Evolutionary conservation across 1,140 invertebrate species (phyloP).

Genomic region (Lutraria rhynchaena): DNA sequence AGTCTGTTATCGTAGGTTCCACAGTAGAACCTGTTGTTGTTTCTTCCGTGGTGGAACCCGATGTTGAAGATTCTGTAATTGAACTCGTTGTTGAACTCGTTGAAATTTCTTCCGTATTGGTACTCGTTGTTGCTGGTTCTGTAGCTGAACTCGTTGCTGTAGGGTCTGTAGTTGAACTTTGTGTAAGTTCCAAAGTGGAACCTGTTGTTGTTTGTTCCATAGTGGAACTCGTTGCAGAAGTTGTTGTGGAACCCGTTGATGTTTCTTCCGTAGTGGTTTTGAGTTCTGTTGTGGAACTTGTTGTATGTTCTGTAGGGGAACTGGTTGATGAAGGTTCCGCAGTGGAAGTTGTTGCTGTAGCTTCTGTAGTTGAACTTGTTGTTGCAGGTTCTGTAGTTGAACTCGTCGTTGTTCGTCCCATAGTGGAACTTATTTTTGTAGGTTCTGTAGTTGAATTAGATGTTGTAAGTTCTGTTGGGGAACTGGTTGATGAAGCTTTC

Average conservation of each 20-base stretch:
- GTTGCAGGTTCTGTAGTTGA: too few relatives aligned
- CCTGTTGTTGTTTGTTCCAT: too few relatives aligned
- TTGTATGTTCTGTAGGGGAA: too few relatives aligned
- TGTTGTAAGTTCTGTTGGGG: conserved; percentile 8
- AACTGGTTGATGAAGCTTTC: neutral
- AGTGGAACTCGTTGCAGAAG: neutral
- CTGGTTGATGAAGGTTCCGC: too few relatives aligned
- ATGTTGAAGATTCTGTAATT: neutral
- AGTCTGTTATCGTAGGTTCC: neutral
- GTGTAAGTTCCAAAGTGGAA: too few relatives aligned
- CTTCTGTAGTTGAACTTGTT: neutral
- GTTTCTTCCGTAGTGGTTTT: too few relatives aligned
- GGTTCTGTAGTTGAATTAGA: neutral
- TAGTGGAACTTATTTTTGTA: too few relatives aligned
- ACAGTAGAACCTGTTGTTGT: neutral
- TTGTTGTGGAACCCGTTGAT: too few relatives aligned
- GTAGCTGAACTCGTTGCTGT: too few relatives aligned
- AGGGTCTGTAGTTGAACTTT: too few relatives aligned
- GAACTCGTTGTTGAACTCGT: too few relatives aligned
- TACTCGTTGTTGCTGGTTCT: too few relatives aligned
- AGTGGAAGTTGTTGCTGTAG: neutral
- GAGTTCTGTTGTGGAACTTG: neutral
- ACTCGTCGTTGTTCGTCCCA: conserved; percentile 10
- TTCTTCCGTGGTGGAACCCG: neutral
- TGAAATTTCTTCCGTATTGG: neutral